Base-by-base conservation (phyloP, 2,888 invertebrate genomes). In the Cryptocephalus moraei region DNA sequence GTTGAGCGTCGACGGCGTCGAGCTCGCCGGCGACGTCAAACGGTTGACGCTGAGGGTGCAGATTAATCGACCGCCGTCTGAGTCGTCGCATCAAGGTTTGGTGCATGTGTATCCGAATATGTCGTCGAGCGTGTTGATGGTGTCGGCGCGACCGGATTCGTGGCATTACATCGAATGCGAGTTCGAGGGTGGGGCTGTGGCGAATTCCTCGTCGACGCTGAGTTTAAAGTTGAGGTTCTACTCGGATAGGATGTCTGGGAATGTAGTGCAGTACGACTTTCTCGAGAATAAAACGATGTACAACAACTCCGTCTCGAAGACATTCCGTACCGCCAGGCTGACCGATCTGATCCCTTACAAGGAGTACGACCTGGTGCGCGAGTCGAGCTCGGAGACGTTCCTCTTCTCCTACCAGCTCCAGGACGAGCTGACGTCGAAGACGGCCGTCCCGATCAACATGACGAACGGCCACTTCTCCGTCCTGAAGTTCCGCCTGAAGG, bases 301-400 rank as follows among this genome's bases (percentile, higher is more conserved):
- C 41, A 52, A 51, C 33, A 55, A 54, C 45, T 52, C 53, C 4
- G 39, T 49, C 11, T 47, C 53, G 9, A 53, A 50, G 39, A 45
- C 44, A 2, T 55, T 50, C 39, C 48, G 54, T 32, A 58, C 49
- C 44, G 44, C 52, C 13, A 49, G 46, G 44, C 49, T 62, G 4
- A 56, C 53, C 6, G 50, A 57, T 44, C 44, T 58, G 32, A 41
- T 58, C 44, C 55, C 60, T 9, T 70, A 66, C 47, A 64, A 65
- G 50, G 61, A 67, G 39, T 70, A 67, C 43, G 56, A 62, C 48
- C 59, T 72, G 49, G 58, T 76, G 39, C 71, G 80, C 32, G 78
- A 84, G 58, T 80, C 84, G 8, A 80, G 80, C 64, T 78, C 84
- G 4, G 81, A 85, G 49, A 87, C 85, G 62, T 89, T 88, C 63